A percentile compares a stretch with the other conserved stretches of the same genome.
These are phyloP conservation scores for Tetragonula clypearis DNA, from an alignment of 1,140 invertebrate species.

Conservation along the genomic window DNA sequence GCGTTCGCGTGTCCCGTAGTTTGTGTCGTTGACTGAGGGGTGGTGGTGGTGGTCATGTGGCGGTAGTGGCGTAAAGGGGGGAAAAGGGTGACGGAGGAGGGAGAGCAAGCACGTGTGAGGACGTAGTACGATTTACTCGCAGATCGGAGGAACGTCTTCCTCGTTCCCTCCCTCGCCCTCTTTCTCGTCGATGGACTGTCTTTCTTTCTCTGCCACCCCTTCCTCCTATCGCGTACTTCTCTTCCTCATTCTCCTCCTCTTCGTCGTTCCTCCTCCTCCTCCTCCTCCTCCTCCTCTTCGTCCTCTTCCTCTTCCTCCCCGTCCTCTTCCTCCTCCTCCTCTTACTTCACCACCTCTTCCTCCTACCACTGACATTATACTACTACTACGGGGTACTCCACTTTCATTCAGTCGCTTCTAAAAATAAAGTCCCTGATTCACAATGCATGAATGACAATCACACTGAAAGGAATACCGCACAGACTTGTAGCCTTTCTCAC, in stretches of 20 bases:
- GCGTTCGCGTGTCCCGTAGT: conserved; percentile 59
- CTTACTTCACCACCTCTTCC: conserved; percentile 47
- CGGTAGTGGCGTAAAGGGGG: conserved; percentile 20
- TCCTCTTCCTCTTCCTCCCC: conserved; percentile 43
- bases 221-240: conserved; percentile 47
- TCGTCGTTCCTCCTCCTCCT: conserved; percentile 45
- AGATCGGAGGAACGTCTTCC: conserved; percentile 67
- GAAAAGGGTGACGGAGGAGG: conserved; percentile 35
- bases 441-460: conserved; percentile 80
- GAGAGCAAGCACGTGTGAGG: conserved; percentile 60
- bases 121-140: conserved; percentile 71
- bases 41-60: conserved; percentile 34
- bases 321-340: conserved; percentile 46
- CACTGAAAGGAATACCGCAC: conserved; percentile 71
- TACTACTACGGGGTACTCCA: conserved; percentile 76
- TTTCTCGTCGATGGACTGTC: conserved; percentile 43
- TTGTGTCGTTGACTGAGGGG: conserved; percentile 56
- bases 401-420: conserved; percentile 79
- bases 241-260: conserved; percentile 62
- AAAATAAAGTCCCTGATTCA: conserved; percentile 80
- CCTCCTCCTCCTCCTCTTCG: conserved; percentile 42
- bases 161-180: conserved; percentile 51
- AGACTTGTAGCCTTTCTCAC: conserved; percentile 50
- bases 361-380: conserved; percentile 60
- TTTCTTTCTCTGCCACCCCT: conserved; percentile 51